Conservation (phyloP, 1,140 invertebrate species). For the Protaetia brevitarsis region DNA sequence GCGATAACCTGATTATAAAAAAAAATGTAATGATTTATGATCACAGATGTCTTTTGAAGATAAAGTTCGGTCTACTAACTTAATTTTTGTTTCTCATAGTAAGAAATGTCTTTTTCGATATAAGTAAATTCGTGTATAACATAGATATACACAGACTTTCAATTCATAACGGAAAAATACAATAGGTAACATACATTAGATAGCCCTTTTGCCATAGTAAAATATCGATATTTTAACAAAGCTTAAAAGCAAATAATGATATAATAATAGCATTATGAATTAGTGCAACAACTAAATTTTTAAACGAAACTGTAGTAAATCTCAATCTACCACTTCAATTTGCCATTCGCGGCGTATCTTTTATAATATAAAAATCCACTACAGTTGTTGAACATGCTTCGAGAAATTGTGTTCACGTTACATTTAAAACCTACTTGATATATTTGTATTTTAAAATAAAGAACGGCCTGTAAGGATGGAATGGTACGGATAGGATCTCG, state of each 20-base stretch:
- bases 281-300: not conserved
- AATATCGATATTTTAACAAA: not conserved
- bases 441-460: not conserved
- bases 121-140: too few relatives aligned
- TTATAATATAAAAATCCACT: not conserved
- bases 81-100: too few relatives aligned
- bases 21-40: not conserved
- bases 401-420: not conserved
- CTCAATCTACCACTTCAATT: not conserved
- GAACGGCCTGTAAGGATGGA: conserved; percentile 9
- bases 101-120: too few relatives aligned
- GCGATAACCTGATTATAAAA: not conserved
- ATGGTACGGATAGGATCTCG: not conserved
- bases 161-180: too few relatives aligned
- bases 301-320: not conserved
- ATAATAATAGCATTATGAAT: not conserved
- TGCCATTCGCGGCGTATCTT: not conserved
- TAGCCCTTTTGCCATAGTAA: too few relatives aligned
- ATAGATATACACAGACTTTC: too few relatives aligned
- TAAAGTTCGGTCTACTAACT: too few relatives aligned
- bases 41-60: not conserved
- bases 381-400: not conserved
- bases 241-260: not conserved
- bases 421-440: not conserved
- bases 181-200: too few relatives aligned